These are phyloP conservation scores for Geopemphigus sp. DNA, from an alignment of 1,140 invertebrate species.

Conservation along the genomic window DNA sequence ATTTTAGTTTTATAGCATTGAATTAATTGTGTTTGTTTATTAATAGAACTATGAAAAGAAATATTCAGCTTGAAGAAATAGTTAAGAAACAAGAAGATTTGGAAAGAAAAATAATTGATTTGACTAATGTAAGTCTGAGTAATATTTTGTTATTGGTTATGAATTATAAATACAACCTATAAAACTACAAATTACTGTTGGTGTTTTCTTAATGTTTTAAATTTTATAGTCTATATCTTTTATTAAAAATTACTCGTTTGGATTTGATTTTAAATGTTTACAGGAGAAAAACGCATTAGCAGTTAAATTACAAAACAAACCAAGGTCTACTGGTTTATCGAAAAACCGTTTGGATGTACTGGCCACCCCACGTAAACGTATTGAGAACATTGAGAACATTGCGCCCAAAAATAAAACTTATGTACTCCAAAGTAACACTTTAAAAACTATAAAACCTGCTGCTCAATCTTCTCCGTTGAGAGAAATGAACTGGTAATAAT, in stretches of 20 bases:
- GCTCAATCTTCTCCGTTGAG: constrained; percentile 44
- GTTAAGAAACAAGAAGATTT: constrained; percentile 27
- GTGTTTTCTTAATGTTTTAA: not conserved
- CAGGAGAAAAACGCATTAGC: constrained; percentile 37
- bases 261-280: not conserved
- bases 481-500: constrained; percentile 38
- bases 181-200: no score
- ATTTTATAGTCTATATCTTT: not conserved
- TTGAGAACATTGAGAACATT: constrained; percentile 29
- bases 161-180: no score
- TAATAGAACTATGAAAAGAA: constrained; percentile 5
- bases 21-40: not conserved
- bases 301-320: constrained; percentile 30
- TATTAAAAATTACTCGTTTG: not conserved
- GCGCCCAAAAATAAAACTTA: constrained; percentile 39
- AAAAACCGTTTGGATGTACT: constrained; percentile 37
- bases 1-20: not conserved
- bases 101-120: constrained; percentile 43
- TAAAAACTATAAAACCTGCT: constrained; percentile 34
- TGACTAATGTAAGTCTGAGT: constrained; percentile 35
- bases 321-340: not conserved
- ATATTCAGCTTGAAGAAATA: constrained; percentile 28
- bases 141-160: no score
- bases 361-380: constrained; percentile 36
- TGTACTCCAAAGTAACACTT: constrained; percentile 40